Conservation (phyloP, 2,113 vertebrate species). For the Bucco capensis region DNA sequence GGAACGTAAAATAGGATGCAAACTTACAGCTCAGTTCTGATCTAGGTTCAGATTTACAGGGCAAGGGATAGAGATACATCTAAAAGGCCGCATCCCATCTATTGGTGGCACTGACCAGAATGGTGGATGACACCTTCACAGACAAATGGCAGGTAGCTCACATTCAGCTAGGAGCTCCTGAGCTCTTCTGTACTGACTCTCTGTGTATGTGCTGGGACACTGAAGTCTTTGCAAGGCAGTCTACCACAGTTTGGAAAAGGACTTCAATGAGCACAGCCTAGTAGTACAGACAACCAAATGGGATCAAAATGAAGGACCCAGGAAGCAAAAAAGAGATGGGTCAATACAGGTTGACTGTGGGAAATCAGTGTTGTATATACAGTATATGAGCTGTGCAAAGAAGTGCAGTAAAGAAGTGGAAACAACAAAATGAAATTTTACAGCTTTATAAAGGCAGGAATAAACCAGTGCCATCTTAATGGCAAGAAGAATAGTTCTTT, state of each 20-base stretch:
- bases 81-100: neutral
- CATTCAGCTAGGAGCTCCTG: neutral
- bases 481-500: neutral
- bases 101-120: neutral
- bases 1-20: neutral
- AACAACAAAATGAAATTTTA: neutral
- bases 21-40: neutral
- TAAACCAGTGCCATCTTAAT: neutral
- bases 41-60: neutral
- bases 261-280: neutral
- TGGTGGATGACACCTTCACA: neutral
- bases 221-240: neutral
- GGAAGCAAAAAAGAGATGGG: neutral
- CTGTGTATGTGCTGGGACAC: accelerated
- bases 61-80: neutral
- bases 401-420: neutral
- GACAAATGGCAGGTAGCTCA: accelerated
- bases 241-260: neutral
- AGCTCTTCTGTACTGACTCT: neutral
- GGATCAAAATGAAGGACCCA: neutral
- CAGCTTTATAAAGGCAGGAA: neutral
- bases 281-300: neutral
- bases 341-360: neutral
- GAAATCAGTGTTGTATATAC: neutral
- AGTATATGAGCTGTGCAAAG: neutral